Percentiles rank a stretch among this genome's conserved stretches.
Conservation (phyloP, 2,797 vertebrate species). For the Catharus ustulatus region DNA sequence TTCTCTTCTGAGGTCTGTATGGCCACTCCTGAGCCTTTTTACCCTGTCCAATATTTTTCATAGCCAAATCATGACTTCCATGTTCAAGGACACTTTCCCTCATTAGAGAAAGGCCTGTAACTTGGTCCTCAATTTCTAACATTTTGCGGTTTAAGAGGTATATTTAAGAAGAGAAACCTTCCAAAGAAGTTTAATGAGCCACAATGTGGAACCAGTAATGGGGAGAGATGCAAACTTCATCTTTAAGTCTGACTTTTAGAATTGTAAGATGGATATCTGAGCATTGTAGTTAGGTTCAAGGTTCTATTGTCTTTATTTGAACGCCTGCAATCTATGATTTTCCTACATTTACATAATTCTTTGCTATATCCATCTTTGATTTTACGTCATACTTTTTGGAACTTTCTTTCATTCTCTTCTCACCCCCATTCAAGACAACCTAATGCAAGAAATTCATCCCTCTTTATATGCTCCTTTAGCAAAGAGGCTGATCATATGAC, state of each 20-base stretch:
- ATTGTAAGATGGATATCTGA: neutral
- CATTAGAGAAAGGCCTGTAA: neutral
- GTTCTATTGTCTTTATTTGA: neutral
- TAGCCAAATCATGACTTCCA: neutral
- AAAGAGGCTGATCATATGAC: neutral
- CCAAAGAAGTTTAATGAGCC: neutral
- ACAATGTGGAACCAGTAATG: neutral
- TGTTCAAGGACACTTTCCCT: neutral
- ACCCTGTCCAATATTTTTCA: neutral
- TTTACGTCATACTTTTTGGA: neutral
- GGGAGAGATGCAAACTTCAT: neutral
- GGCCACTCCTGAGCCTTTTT: neutral
- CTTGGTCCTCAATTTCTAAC: neutral
- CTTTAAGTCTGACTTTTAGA: neutral
- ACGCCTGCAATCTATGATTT: neutral
- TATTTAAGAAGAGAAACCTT: neutral
- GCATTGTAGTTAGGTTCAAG: neutral
- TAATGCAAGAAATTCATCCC: neutral
- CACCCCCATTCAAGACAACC: neutral
- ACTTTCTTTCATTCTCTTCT: neutral
- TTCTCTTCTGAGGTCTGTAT: neutral
- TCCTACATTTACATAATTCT: neutral
- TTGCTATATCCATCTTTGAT: neutral
- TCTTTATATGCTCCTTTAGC: neutral
- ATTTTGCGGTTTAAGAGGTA: constrained; percentile 45